A percentile compares a stretch with the other conserved stretches of the same genome.
phyloP scores from a whole-genome alignment of 64 coral and sea anemone species.

The Pachyseris speciosa region DNA sequence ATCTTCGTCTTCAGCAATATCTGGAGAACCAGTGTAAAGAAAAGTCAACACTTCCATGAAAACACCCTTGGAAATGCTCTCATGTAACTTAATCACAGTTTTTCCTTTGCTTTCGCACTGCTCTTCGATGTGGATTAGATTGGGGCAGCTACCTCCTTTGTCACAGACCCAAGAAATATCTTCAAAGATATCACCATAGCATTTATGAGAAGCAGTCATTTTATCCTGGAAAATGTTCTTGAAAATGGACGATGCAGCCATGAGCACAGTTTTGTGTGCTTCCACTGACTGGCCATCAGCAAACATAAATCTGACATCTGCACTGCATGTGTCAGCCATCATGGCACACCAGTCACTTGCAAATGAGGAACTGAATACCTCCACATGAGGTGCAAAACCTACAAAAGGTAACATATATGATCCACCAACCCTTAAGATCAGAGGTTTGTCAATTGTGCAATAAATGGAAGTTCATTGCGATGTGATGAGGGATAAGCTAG shows the following conservation, averaged over 20 bases:
- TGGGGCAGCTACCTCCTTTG: background rate
- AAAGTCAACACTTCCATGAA: constrained; percentile 73
- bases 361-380: constrained; percentile 75
- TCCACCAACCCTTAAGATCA: too few species aligned
- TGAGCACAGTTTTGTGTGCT: constrained; percentile 75
- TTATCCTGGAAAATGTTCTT: constrained; percentile 65
- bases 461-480: too few species aligned
- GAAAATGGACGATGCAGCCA: constrained; percentile 76
- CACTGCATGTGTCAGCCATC: constrained; percentile 38
- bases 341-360: constrained; percentile 77
- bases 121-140: background rate
- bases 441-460: too few species aligned
- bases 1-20: constrained; percentile 69
- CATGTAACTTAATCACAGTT: constrained; percentile 57
- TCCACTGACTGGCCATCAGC: constrained; percentile 29
- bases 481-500: too few species aligned
- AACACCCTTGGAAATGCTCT: constrained; percentile 49
- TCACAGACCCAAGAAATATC: constrained; percentile 53
- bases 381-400: constrained; percentile 84
- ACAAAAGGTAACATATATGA: too few species aligned
- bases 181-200: constrained; percentile 36
- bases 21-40: constrained; percentile 87
- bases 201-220: constrained; percentile 34
- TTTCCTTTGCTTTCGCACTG: constrained; percentile 17
- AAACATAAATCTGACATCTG: constrained; percentile 74